Base-by-base conservation (phyloP, 1,140 invertebrate genomes). In the Bombus vancouverensis region DNA sequence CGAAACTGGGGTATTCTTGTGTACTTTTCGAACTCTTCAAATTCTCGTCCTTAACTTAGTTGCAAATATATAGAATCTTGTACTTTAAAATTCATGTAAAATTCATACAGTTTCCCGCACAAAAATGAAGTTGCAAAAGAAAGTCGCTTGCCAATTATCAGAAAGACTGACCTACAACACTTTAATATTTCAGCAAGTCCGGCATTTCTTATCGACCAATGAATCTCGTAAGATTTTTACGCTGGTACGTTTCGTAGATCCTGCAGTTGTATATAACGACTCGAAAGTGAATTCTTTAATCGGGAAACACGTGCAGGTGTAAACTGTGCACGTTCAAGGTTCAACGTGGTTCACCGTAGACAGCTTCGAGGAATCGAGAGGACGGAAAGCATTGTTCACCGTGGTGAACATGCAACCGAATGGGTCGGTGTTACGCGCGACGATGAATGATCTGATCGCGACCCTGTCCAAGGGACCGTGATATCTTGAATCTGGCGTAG, bases 361-460 rank as follows among this genome's bases (percentile, higher is more conserved):
- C 65, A 37, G 53, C 37, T 44, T 22, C 34, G 25, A 37, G 82
- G 76, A 84, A 84, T 71, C 76, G 75, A 47, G 32, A 28, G 39
- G 37, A 15, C 68, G 62, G 76, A 15, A 76, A 75, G 81, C 68
- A 90, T 90, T 90, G 88, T 90, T 90, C 74, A 53, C 80, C 34
- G 47, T 42, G 37, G 66, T 42, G 79, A 89, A 79, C 75, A 79
- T 77, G 75, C 75, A 57, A 89, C 65, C 72, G 81, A 25, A 75
- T 44, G 44, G 83, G 59, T 79, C 81, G 79, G 78, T 83, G 77
- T 85, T 77, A 66, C 25, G 76, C 73, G 71, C 34, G 32, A 86
- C 77, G 86, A 90, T 85, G 86, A 88, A 76, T 83, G 89, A 90
- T 90, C 83, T 77, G 79, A 78, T 90, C 87, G 86, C 86, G 62